Base-by-base conservation (phyloP, 92 coral and sea anemone species). In the Phymanthus crucifer region DNA sequence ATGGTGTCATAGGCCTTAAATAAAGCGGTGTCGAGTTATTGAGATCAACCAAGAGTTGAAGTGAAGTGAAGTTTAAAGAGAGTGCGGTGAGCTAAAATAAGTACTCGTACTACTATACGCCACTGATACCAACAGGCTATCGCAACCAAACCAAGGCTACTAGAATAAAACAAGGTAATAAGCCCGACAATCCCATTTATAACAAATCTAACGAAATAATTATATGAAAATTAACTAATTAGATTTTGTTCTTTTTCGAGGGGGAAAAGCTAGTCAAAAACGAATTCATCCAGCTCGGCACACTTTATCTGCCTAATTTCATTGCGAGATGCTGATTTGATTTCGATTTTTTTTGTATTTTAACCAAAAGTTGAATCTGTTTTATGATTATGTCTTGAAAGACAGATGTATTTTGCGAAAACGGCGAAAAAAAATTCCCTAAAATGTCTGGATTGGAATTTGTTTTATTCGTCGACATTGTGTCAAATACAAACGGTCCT, bases 1-100 rank as follows among this genome's bases (percentile, higher is more conserved):
- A 29, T 80, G 46, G 70, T 70, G 47, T 47, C 84, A 71, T 16
- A 47, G 84, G 74, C 74, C 71, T 80, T 80, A 70, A 47, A 78
- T 66, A 78, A 66, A 77, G 46, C 82, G 82, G 71, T 58, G n/a
- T 36, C 48, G 46, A 77, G 68, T 80, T 80, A 52, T 80, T 80
- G 45, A 52, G 38, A 57, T 26, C 26, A 45, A 65, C 43, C 45
- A 48, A 52, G 61, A 34, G 36, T 19, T 23, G 38, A 75, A 75
- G 64, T 75, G 46, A 50, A 75, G 80, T 75, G 56, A 36, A 74
- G 54, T 74, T 36, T 75, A 75, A 13, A 75, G 80, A 46, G 38
- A 10, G 67, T 56, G 32, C 35, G 70, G 57, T 73, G 18, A 18
- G 45, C 61, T 69, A 69, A 68, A 69, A 26, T 69, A 69, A 34